A percentile compares a stretch with the other conserved stretches of the same genome.
These are phyloP conservation scores for Andricus curvator DNA, from an alignment of 2,888 invertebrate species.

Conservation along the genomic window DNA sequence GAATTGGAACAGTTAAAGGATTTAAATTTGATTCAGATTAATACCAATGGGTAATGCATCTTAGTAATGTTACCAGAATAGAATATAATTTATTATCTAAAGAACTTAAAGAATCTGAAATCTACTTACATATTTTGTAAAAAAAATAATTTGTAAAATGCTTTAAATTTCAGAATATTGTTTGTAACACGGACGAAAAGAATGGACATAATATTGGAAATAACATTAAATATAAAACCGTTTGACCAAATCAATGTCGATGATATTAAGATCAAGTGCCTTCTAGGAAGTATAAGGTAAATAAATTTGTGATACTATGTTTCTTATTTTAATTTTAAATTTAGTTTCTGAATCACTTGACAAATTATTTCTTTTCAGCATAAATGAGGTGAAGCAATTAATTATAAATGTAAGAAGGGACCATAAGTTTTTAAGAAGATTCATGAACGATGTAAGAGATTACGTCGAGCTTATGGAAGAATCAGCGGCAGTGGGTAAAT, in stretches of 20 bases:
- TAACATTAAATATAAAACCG: slow-evolving; percentile 63
- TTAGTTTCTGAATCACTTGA: neutral
- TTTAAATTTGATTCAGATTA: slow-evolving; percentile 62
- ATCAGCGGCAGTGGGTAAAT: slow-evolving; percentile 40
- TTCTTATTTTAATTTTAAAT: slow-evolving; percentile 11
- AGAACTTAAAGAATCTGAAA: neutral
- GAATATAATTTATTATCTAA: neutral
- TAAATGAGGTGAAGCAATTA: slow-evolving; percentile 64
- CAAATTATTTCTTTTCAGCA: slow-evolving; percentile 57
- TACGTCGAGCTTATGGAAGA: slow-evolving; percentile 68
- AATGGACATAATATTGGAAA: slow-evolving; percentile 63
- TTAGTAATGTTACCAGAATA: slow-evolving; percentile 4
- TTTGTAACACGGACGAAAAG: slow-evolving; percentile 62
- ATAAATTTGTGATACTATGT: slow-evolving; percentile 30
- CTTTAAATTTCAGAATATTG: slow-evolving; percentile 61
- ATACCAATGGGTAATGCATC: slow-evolving; percentile 60
- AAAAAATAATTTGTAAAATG: slow-evolving; percentile 32
- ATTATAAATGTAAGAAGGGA: slow-evolving; percentile 68
- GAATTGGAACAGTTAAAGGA: slow-evolving; percentile 62
- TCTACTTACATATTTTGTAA: neutral
- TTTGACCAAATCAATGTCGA: slow-evolving; percentile 62
- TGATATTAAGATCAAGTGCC: slow-evolving; percentile 62
- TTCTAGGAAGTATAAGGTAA: slow-evolving; percentile 69
- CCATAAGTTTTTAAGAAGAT: slow-evolving; percentile 66
- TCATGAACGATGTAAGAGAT: slow-evolving; percentile 66